Conservation (phyloP, 2,888 invertebrate genomes). For the Diloba caeruleocephala region DNA sequence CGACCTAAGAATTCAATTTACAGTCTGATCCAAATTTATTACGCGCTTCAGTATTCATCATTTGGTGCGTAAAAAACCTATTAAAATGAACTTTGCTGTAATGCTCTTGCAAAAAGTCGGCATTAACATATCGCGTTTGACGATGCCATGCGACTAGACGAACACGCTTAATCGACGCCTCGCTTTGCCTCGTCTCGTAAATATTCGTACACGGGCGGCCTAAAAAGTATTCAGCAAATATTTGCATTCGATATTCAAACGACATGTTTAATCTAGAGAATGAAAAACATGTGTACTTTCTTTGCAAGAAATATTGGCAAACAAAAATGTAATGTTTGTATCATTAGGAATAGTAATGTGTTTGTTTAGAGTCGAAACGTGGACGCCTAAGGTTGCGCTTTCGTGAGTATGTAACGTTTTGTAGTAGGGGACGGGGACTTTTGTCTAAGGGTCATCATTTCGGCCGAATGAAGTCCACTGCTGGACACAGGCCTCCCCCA, state of each 20-base stretch:
- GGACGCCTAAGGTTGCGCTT: not conserved
- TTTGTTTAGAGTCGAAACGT: slow-evolving; percentile 29
- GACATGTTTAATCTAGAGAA: slow-evolving; percentile 66
- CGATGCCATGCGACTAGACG: slow-evolving; percentile 20
- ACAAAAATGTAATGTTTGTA: slow-evolving; percentile 41
- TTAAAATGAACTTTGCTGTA: slow-evolving; percentile 39
- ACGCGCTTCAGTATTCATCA: slow-evolving; percentile 33
- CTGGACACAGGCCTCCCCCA: too few species aligned
- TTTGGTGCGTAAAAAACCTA: slow-evolving; percentile 27
- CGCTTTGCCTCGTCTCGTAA: slow-evolving; percentile 53
- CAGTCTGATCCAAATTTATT: slow-evolving; percentile 29
- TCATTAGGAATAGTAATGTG: slow-evolving; percentile 38
- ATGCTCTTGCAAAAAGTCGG: slow-evolving; percentile 28
- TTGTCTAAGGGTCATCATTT: too few species aligned
- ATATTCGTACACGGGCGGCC: slow-evolving; percentile 57
- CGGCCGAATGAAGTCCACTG: too few species aligned
- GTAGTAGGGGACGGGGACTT: too few species aligned
- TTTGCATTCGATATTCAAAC: slow-evolving; percentile 70
- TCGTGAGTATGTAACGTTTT: too few species aligned
- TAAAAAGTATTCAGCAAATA: slow-evolving; percentile 61
- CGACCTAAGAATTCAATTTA: slow-evolving; percentile 43
- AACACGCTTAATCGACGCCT: slow-evolving; percentile 54
- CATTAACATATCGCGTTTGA: slow-evolving; percentile 43
- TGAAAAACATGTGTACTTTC: slow-evolving; percentile 57
- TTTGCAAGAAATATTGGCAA: slow-evolving; percentile 52